These are phyloP conservation scores for Pelochelys cantorii DNA, from an alignment of 2,797 vertebrate genomes.

Conservation along the genomic window DNA sequence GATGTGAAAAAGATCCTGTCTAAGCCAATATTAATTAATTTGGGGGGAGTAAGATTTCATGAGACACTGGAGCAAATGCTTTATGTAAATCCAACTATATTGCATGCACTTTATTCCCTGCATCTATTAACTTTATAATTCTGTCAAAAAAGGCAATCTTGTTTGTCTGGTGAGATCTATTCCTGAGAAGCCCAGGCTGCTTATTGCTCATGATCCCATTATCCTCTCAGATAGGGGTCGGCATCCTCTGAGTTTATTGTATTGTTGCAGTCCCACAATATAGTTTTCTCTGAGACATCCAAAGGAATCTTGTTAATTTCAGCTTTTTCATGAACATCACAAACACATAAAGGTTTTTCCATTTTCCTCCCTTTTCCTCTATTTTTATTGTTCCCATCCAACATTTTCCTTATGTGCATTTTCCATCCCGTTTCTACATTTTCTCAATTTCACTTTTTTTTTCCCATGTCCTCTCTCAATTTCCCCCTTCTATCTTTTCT, in stretches of 20 bases:
- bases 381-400: not conserved
- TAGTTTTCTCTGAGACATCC: conserved; percentile 28
- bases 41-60: conserved; percentile 26
- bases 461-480: not conserved
- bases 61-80: conserved; percentile 18
- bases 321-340: not conserved
- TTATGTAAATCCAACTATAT: conserved; percentile 31
- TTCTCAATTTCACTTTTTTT: not conserved
- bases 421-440: not conserved
- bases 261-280: not conserved
- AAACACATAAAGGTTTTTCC: not conserved
- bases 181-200: not conserved
- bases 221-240: not conserved
- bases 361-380: not conserved
- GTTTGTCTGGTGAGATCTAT: conserved; percentile 9
- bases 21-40: conserved; percentile 35
- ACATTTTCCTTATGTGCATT: not conserved
- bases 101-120: not conserved
- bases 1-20: not conserved
- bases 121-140: conserved; percentile 26
- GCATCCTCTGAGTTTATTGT: not conserved
- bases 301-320: not conserved
- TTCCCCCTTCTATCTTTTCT: not conserved
- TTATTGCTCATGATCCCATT: conserved; percentile 19
- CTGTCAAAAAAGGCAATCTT: conserved; percentile 32